These are phyloP conservation scores for Rhynchonema sp. DNA, from an alignment of 2,888 invertebrate genomes.

Conservation along the genomic window DNA sequence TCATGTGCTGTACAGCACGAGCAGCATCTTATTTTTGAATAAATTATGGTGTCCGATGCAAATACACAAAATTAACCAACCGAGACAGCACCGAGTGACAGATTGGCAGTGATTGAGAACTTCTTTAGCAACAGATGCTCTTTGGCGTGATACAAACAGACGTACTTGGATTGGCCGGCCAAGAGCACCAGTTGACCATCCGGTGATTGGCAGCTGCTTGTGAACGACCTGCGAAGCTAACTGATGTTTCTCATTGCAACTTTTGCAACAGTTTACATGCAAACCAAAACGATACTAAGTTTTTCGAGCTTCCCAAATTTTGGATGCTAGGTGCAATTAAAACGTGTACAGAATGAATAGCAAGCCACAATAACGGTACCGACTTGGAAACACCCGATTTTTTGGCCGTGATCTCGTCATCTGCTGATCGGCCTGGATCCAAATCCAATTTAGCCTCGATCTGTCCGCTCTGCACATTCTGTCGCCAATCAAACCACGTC, in stretches of 20 bases:
- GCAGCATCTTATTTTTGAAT: too few species aligned
- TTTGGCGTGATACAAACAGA: slow-evolving; percentile 73
- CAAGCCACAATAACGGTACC: not conserved
- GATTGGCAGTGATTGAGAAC: slow-evolving; percentile 79
- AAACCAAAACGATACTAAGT: not conserved
- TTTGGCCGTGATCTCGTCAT: slow-evolving; percentile 67
- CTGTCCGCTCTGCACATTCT: slow-evolving; percentile 43
- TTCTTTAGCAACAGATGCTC: slow-evolving; percentile 69
- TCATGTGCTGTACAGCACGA: too few species aligned
- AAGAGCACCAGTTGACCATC: slow-evolving; percentile 75
- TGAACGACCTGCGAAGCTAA: slow-evolving; percentile 51
- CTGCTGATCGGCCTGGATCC: slow-evolving; percentile 58
- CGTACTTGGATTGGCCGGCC: slow-evolving; percentile 76
- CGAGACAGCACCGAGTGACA: slow-evolving; percentile 76
- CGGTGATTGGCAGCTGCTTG: slow-evolving; percentile 72
- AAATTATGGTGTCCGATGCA: too few species aligned
- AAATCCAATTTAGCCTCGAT: slow-evolving; percentile 78
- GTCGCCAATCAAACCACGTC: slow-evolving; percentile 50
- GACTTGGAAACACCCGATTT: slow-evolving; percentile 38
- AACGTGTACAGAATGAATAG: too few species aligned
- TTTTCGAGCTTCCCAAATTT: too few species aligned
- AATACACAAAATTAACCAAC: slow-evolving; percentile 38
- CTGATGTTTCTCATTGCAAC: not conserved
- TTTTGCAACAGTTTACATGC: not conserved
- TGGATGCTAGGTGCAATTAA: too few species aligned